phyloP scores from a whole-genome alignment of 2,797 vertebrate species.

The Danionella dracula region DNA sequence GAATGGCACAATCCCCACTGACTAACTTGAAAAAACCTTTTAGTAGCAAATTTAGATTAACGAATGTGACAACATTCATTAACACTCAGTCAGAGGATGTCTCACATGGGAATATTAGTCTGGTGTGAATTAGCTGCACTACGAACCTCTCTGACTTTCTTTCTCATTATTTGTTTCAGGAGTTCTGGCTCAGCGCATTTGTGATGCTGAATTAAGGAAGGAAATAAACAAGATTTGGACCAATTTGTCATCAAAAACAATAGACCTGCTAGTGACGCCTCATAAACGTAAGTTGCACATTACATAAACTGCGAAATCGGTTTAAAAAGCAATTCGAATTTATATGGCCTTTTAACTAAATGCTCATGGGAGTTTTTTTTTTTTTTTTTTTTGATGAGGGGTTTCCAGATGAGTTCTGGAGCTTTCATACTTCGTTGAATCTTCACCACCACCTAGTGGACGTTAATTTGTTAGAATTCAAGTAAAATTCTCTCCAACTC shows the following conservation, averaged over 20 bases:
- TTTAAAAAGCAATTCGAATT: not conserved
- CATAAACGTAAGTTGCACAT: constrained; percentile 81
- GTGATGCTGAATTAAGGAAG: constrained; percentile 84
- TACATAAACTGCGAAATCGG: not conserved
- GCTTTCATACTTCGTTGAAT: not conserved
- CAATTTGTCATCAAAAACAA: constrained; percentile 84
- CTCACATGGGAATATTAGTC: not conserved
- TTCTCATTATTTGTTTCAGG: constrained; percentile 58
- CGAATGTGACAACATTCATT: not conserved
- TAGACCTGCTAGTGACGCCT: constrained; percentile 90
- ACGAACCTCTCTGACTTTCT: not conserved
- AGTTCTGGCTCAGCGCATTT: constrained; percentile 83
- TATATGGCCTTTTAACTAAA: not conserved
- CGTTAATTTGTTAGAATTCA: too few relatives aligned
- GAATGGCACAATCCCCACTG: not conserved
- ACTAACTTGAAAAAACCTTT: not conserved
- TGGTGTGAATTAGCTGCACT: not conserved
- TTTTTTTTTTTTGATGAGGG: too few relatives aligned
- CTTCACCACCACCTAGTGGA: constrained; percentile 48
- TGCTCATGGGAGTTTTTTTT: not conserved
- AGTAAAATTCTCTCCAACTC: not conserved
- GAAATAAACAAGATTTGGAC: constrained; percentile 92
- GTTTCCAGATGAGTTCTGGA: constrained; percentile 1
- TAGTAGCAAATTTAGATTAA: not conserved
- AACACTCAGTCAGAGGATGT: not conserved